Base-by-base conservation (phyloP, 1,140 invertebrate genomes). In the Rhynchophorus ferrugineus region DNA sequence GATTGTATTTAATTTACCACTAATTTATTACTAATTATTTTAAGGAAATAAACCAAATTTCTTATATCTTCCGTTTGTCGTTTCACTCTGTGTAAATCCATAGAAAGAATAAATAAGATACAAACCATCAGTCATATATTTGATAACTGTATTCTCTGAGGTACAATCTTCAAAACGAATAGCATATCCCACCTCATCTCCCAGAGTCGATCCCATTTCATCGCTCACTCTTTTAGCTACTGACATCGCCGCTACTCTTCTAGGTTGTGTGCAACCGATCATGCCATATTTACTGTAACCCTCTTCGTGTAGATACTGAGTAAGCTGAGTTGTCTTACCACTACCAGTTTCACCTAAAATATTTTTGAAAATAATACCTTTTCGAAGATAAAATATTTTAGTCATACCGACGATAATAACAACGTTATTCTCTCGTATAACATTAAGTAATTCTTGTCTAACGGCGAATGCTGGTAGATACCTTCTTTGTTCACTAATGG, bases 121-220 rank as follows among this genome's bases (percentile, higher is more conserved):
- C 48, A 5, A 34, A 50, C 96, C 96, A 72, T 99, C 96, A 1
- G 96, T 99, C 95, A 98, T 98, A 68, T 98, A 98, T 71, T 98
- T 98, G 34, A 98, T 97, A 5, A 96, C 82, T 0, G 95, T 98
- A 67, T 90, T 86, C 65, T 95, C 90, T 1, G 86, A 90, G 0
- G 97, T 99, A 68, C 95, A 99, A 71, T 99, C 97, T 72, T 99
- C 97, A 75, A 99, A 99, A 66, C 97, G 89, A 67, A 99, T 99
- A 7, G 96, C 94, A 74, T 99, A 99, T 13, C 97, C 97, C 20
- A 98, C 90, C 70, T 93, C 88, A 39, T 91, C 86, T 14, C 90
- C 80, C 79, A 48, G n/a, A 35, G 38, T 83, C 1, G 87, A 87
- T 19, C 80, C 79, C 91, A 98, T 97, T 78, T 99, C 97, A 71